Base-by-base conservation (phyloP, 1,140 invertebrate species). In the Drosophila repleta region DNA sequence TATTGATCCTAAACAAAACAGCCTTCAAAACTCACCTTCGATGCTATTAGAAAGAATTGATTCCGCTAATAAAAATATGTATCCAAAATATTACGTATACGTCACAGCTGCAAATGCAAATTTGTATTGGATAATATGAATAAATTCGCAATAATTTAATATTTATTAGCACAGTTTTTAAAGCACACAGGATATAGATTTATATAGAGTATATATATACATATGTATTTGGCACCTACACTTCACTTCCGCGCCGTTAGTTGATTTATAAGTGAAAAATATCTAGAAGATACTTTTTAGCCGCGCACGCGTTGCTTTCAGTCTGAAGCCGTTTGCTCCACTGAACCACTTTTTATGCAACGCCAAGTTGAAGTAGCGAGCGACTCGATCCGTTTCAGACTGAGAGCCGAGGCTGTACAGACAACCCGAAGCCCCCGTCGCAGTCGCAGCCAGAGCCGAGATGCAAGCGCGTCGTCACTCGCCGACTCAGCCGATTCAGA, bases 261-360 rank as follows among this genome's bases (percentile, higher is more conserved):
- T 26, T 10, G 24, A 37, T 8, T 21, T 45, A 18, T 26, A 35
- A 35, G 10, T 35, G 2, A 35, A 35, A 41, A 46, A 66, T 72
- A 51, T 29, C 10, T 53, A 15, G 15, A 15, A 39, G 57, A 73
- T 53, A 65, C 48, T 53, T 66, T 64, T 37, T 35, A 7, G 18
- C 46, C 68, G 83, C 64, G 65, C 46, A 66, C 65, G 68, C 79
- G 87, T 73, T 55, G 81, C 52, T 74, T 51, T 65, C 87, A 56
- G 76, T 73, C 64, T 90, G 87, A 90, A 90, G 81, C 81, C 78
- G 81, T 90, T 90, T 90, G 87, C 87, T 90, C 81, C 78, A 90
- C 87, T 90, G 87, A 90, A 82, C 79, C 79, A 90, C 76, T 83
- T 90, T 90, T 90, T 90, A 90, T 90, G 81, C 87, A 87, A 66